Evolutionary conservation across 2,888 invertebrate genomes (phyloP), one percentile per base, ranked within the genome.

Genomic region (Molanna angustata): DNA sequence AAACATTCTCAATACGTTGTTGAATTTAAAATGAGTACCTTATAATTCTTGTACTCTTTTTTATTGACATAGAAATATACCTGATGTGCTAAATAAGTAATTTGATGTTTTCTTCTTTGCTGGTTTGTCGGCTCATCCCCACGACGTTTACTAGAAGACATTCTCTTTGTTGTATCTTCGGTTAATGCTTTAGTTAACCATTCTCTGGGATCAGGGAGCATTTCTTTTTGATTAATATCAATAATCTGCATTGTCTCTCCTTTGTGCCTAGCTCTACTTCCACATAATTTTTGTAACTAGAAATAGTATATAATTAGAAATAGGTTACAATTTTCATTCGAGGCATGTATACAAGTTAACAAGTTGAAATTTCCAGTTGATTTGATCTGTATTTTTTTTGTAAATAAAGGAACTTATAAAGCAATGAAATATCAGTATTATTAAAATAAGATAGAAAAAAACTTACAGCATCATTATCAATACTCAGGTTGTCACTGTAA

Each of bases 61-160:
- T 27, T 27, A 7, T 27, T 27, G 27, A 7, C 27, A 27, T 39
- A 39, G 17, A 39, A 35, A 7, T 33, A 14, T 63, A 84, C 84
- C 78, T 85, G 84, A 69, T 88, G 87, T 17, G 95, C 96, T 61
- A 97, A 78, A 70, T 94, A 96, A 1, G 95, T 96, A 62, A 97
- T 96, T 76, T 97, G 96, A 79, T 97, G 95, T 70, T 96, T 96
- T 61, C 87, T 80, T 61, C 84, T 83, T 49, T 90, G 89, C 61
- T 83, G 83, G 7, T 76, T 76, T n/a, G 84, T 82, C 1, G 87
- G 85, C 61, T 67, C 79, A 66, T 70, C 78, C 66, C 66, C 80
- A 71, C 63, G 74, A 76, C 69, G 78, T 81, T 72, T 80, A 67
- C 78, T 67, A 60, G 74, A 66, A 51, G 69, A 78, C 64, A 66